Percentiles rank a stretch among this genome's conserved stretches.
Evolutionary conservation across 2,797 vertebrate genomes (phyloP).

Genomic region (Botia almorhae): DNA sequence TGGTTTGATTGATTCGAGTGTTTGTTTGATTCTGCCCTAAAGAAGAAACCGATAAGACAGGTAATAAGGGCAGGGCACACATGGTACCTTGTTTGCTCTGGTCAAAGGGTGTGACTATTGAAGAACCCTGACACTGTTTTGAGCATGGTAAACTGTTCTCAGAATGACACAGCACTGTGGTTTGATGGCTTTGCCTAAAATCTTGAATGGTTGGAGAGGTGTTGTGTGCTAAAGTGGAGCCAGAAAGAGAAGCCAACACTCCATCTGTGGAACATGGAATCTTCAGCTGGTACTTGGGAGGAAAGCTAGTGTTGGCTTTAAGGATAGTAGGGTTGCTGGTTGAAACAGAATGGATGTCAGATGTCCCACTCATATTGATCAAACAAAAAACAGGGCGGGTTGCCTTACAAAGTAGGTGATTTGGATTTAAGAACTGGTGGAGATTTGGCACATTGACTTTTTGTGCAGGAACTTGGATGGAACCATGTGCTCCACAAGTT

Average conservation of each 20-base stretch:
- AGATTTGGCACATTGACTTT: slow-evolving; percentile 43
- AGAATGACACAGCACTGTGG: slow-evolving; percentile 20
- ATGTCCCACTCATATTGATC: slow-evolving; percentile 60
- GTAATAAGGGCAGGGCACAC: background rate
- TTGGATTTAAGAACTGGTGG: slow-evolving; percentile 57
- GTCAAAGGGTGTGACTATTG: slow-evolving; percentile 22
- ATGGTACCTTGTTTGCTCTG: slow-evolving; percentile 36
- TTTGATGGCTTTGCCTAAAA: slow-evolving; percentile 35
- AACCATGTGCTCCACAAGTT: slow-evolving; percentile 29
- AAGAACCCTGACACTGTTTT: slow-evolving; percentile 33
- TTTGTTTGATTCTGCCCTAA: slow-evolving; percentile 28
- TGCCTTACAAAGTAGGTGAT: slow-evolving; percentile 61
- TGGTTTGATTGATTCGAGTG: slow-evolving; percentile 6
- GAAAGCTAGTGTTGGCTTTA: slow-evolving; percentile 75
- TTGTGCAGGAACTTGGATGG: slow-evolving; percentile 13
- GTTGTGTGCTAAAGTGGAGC: slow-evolving; percentile 29
- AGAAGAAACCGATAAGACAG: slow-evolving; percentile 4
- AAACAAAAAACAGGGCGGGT: slow-evolving; percentile 60
- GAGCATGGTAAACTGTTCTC: slow-evolving; percentile 19
- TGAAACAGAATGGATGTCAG: slow-evolving; percentile 47
- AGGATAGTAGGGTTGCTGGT: slow-evolving; percentile 49
- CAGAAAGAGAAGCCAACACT: slow-evolving; percentile 42
- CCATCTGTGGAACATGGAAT: slow-evolving; percentile 75
- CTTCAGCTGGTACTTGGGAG: slow-evolving; percentile 92
- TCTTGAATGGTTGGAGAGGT: slow-evolving; percentile 35